These are phyloP conservation scores for Hippocampus mohnikei DNA, from an alignment of 2,113 vertebrate species.

Conservation along the genomic window DNA sequence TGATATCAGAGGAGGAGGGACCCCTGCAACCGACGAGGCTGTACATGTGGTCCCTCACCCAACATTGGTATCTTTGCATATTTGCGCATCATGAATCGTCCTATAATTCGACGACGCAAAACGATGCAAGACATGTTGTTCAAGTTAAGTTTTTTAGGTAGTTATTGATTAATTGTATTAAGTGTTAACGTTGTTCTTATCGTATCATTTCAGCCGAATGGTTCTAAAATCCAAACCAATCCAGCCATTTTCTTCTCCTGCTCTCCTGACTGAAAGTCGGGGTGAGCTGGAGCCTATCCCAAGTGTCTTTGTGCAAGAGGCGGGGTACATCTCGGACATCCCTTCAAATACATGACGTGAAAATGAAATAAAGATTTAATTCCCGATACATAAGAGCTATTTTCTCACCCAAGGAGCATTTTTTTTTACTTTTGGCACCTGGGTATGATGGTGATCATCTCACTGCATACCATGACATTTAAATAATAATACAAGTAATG, in stretches of 20 bases:
- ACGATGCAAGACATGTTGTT: no score
- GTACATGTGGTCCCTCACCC: conserved; percentile 8
- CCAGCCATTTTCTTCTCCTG: not conserved
- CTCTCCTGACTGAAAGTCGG: not conserved
- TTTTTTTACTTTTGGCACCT: not conserved
- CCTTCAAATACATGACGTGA: not conserved
- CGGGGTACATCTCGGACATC: not conserved
- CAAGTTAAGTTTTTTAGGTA: no score
- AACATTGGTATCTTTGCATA: not conserved
- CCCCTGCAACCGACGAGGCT: conserved; percentile 16
- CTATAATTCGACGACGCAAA: no score
- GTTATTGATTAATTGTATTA: no score
- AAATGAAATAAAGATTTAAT: not conserved
- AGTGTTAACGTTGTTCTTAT: no score
- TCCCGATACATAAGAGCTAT: no score
- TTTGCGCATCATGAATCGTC: not conserved
- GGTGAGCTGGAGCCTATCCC: no score
- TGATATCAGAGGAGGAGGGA: conserved; percentile 26
- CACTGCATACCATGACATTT: not conserved
- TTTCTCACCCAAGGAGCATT: not conserved
- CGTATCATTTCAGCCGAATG: no score
- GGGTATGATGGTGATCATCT: not conserved
- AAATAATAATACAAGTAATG: not conserved
- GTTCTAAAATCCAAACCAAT: not conserved
- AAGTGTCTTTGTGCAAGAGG: not conserved